Base-by-base conservation (phyloP, 2,113 vertebrate species). In the Dasyprocta punctata region DNA sequence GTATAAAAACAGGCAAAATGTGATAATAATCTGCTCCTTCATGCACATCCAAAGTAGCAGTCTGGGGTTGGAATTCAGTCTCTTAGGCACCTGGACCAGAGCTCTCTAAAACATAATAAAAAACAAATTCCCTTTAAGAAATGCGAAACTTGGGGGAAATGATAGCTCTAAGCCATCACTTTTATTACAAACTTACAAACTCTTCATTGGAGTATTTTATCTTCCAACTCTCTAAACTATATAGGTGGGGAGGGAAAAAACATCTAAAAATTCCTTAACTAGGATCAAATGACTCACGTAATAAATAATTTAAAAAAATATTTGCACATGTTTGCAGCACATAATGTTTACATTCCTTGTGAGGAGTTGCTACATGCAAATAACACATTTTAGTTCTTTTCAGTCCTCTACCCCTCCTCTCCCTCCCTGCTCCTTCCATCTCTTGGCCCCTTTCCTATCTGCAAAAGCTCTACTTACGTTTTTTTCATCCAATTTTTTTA, bases 121-220 rank as follows among this genome's bases (percentile, higher is more conserved):
- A 91, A 83, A 41, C 26, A 69, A 41, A 41, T 88, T 75, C 30
- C 77, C 6, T 92, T 84, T 38, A 92, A 95, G 58, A 93, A 92
- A 84, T 75, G 49, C 33, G 75, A 93, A 95, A 63, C 82, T 75
- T 86, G 26, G 95, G 88, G 47, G 63, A 89, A 94, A 97, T 89
- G 22, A 73, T 22, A 71, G 22, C n/a, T 86, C 85, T 67, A 89
- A 69, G 26, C 2, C 13, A 97, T 13, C 11, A 86, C 28, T 96
- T 93, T 88, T 56, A 93, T 78, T 81, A 61, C 24, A 82, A 96
- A 60, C 11, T 49, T 84, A 60, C 12, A 75, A 95, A 54, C 7
- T 60, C 58, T 86, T 49, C n/a, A 77, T 1, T 84, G 38, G 24
- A 94, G 14, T 4, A 90, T 49, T 96, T 89, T 77, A 92, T 88